phyloP scores from a whole-genome alignment of 2,113 vertebrate genomes.

The Cololabis saira region DNA sequence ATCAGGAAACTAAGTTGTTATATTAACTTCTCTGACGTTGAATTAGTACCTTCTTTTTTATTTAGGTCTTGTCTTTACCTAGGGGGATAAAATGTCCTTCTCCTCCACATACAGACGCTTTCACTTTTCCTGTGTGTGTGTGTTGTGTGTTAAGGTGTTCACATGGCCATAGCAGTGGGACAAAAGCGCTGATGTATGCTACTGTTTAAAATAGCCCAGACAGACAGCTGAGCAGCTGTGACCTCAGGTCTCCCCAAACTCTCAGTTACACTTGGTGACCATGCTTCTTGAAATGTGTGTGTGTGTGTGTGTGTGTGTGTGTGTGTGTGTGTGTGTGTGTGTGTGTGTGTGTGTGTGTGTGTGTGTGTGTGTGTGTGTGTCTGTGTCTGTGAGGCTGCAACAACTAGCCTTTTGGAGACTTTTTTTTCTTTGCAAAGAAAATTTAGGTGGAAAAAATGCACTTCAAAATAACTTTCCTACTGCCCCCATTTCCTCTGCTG shows the following conservation, averaged over 20 bases:
- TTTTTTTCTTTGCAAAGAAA: background rate
- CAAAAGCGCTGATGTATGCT: conserved; percentile 76
- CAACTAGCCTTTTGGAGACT: too few relatives aligned
- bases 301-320: background rate
- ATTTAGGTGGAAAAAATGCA: conserved; percentile 3
- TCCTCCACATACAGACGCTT: too few relatives aligned
- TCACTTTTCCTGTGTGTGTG: background rate
- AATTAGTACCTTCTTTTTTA: background rate
- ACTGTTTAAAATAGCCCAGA: conserved; percentile 76
- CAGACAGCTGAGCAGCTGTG: conserved; percentile 80
- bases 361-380: background rate
- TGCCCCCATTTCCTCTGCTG: conserved; percentile 3
- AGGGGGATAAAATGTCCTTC: background rate
- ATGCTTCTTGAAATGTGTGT: conserved; percentile 34
- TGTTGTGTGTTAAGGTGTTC: conserved; percentile 28
- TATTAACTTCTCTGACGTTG: conserved; percentile 1
- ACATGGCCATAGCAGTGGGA: conserved; percentile 49
- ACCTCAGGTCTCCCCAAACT: conserved; percentile 69
- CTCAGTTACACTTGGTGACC: conserved; percentile 69
- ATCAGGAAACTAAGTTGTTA: too few relatives aligned
- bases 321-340: background rate
- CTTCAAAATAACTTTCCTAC: conserved; percentile 17
- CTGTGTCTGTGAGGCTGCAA: too few relatives aligned
- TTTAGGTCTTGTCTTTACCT: background rate
- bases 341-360: background rate